Evolutionary conservation across 2,113 vertebrate genomes (phyloP), one percentile per base, ranked within the genome.

Genomic region (Rhinoptilus africanus): DNA sequence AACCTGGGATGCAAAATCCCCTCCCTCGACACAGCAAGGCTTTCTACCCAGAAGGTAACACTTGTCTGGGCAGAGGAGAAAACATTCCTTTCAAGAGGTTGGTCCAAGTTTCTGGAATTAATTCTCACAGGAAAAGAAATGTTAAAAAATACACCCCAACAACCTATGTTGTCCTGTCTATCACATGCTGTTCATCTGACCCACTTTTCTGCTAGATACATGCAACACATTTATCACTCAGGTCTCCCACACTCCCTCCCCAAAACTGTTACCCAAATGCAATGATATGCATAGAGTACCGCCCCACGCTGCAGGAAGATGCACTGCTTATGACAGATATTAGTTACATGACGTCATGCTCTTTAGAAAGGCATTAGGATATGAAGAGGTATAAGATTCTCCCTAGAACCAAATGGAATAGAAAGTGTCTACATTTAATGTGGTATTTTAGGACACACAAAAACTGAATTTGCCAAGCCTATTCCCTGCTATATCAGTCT

Each of bases 91-190:
- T 96, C 48, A 64, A 68, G 60, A 69, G 11, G 6, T 56, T 86
- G 21, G 51, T 84, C 91, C 88, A 96, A 96, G 76, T 92, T 94
- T 96, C 95, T 95, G 96, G 90, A 96, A 94, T 48, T 86, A 94
- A 96, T 96, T 93, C 88, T 94, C 83, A 89, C 72, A 96, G 96
- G 86, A 96, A 96, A 92, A 91, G 56, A 95, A 68, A 88, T 2
- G 3, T 56, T 87, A 62, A 84, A 80, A 68, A 48, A 76, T 6
- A 3, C 0, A 2, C 10, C 3, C 18, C 9, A 59, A 34, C 18
- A 48, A 45, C 56, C 30, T 1, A 0, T 89, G 69, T 91, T 94
- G 89, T 82, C 66, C 85, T 78, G 89, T 71, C 88, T 91, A 91
- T 96, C 86, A 75, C 39, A 72, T 28, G 53, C 39, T 0, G 1